Base-by-base conservation (phyloP, 1,140 invertebrate genomes). In the Meloidogyne exigua region DNA sequence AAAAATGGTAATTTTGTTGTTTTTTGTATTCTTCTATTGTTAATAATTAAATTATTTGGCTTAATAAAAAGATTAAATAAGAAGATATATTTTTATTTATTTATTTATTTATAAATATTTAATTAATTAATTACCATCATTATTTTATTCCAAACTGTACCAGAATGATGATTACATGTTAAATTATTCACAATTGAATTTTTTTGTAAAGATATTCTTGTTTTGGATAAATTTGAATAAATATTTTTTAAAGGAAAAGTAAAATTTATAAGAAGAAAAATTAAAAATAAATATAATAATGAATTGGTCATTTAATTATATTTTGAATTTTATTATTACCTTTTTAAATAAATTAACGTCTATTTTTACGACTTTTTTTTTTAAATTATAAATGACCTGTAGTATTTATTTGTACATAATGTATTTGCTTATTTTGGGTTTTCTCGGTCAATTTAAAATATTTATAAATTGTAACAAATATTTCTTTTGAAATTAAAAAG, bases 251-350 rank as follows among this genome's bases (percentile, higher is more conserved):
- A 67, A 15, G 15, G 32, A 67, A 67, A 67, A 67, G 4, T 21
- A 25, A n/a, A n/a, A n/a, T 18, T 25, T 67, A 66, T 21, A 26
- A 32, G 2, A 67, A 67, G 10, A 39, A 18, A 67, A 26, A 5
- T 67, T 18, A 67, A 67, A 67, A 67, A 67, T 32, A 67, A 67
- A 28, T 32, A 67, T 26, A 67, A 67, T 39, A 39, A 9, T 39
- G 36, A 10, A n/a, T n/a, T n/a, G 15, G 26, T 32, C 26, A 67
- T 67, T 67, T 36, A 36, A 26, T 67, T 39, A n/a, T 26, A 23
- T 15, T 28, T 26, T 13, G n/a, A n/a, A n/a, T n/a, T 26, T 67
- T 67, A 13, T 28, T n/a, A 23, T 28, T 18, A 7, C 5, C 26
- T 67, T 66, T 21, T 66, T 66, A 21, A 21, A 66, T 66, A 15